A percentile compares a stretch with the other conserved stretches of the same genome.
These are phyloP conservation scores for Hyalella azteca DNA, from an alignment of 2,888 invertebrate species.

Conservation along the genomic window DNA sequence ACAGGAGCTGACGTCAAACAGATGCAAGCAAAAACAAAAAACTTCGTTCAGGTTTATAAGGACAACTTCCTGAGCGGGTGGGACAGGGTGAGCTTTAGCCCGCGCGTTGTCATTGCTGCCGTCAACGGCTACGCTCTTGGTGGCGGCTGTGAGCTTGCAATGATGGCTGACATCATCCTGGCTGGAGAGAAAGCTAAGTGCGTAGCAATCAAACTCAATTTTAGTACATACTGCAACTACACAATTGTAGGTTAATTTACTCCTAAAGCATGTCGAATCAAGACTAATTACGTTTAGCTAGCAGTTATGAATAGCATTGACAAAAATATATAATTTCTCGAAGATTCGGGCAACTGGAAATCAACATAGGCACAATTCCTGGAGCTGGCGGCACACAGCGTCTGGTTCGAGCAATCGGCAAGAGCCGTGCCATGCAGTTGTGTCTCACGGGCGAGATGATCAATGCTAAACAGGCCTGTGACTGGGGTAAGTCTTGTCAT, in stretches of 20 bases:
- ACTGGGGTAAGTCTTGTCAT: constrained; percentile 70
- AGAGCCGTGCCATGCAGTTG: constrained; percentile 99
- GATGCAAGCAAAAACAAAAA: constrained; percentile 75
- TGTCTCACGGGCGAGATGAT: constrained; percentile 91
- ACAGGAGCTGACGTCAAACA: constrained; percentile 96
- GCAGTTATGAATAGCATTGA: too few species aligned
- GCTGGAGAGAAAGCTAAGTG: constrained; percentile 70
- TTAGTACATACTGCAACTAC: too few species aligned
- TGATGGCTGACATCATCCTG: constrained; percentile 71
- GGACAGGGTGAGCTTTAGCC: constrained; percentile 77
- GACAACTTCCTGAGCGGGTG: constrained; percentile 82
- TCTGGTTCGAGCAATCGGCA: constrained; percentile 82
- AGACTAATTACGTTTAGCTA: too few species aligned
- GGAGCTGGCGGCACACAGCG: constrained; percentile 98
- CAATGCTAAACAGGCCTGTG: constrained; percentile 88
- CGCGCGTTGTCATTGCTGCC: constrained; percentile 72
- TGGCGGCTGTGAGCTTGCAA: constrained; percentile 69
- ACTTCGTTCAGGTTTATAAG: constrained; percentile 69
- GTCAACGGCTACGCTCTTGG: constrained; percentile 64
- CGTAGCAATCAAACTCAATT: constrained; percentile 69
- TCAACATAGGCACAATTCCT: constrained; percentile 91
- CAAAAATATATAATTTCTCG: not conserved
- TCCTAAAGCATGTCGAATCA: too few species aligned
- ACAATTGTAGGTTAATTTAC: too few species aligned
- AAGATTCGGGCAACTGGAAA: constrained; percentile 95